Conservation (phyloP, 2,113 vertebrate genomes). For the Nothobranchius kuhntae region DNA sequence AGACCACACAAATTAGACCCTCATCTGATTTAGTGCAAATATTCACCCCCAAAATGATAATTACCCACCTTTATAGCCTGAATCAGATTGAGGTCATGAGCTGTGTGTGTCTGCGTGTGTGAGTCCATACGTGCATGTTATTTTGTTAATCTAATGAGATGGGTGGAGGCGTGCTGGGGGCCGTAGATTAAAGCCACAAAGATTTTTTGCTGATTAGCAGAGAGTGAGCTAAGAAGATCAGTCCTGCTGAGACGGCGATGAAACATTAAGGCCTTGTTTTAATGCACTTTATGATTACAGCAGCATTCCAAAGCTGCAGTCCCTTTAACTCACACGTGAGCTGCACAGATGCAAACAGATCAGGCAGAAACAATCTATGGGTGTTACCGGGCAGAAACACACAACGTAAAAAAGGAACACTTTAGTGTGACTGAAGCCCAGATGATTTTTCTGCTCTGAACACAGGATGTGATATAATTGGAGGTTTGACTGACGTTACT, state of each 20-base stretch:
- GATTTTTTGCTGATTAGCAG: conserved; percentile 74
- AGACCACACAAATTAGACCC: no score
- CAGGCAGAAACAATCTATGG: conserved; percentile 11
- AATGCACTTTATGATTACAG: conserved; percentile 50
- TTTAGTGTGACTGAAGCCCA: background rate
- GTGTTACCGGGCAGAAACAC: background rate
- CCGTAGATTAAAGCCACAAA: conserved; percentile 71
- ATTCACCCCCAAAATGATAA: conserved; percentile 24
- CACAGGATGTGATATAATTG: no score
- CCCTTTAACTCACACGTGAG: conserved; percentile 35
- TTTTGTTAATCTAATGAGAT: conserved; percentile 80
- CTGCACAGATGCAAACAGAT: conserved; percentile 4
- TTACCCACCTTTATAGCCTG: conserved; percentile 25
- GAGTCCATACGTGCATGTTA: conserved; percentile 59
- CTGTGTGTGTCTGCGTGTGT: conserved; percentile 41
- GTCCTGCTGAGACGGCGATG: conserved; percentile 62
- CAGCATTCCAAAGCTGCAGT: conserved; percentile 68
- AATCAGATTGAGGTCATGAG: conserved; percentile 56
- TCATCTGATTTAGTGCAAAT: background rate
- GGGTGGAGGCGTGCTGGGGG: conserved; percentile 60
- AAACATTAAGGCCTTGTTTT: conserved; percentile 72
- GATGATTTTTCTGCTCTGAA: no score
- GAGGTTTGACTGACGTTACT: no score
- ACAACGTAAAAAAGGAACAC: background rate
- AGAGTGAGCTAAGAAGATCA: conserved; percentile 79